Evolutionary conservation across 2,113 vertebrate genomes (phyloP).

Genomic region (Oryctolagus cuniculus): DNA sequence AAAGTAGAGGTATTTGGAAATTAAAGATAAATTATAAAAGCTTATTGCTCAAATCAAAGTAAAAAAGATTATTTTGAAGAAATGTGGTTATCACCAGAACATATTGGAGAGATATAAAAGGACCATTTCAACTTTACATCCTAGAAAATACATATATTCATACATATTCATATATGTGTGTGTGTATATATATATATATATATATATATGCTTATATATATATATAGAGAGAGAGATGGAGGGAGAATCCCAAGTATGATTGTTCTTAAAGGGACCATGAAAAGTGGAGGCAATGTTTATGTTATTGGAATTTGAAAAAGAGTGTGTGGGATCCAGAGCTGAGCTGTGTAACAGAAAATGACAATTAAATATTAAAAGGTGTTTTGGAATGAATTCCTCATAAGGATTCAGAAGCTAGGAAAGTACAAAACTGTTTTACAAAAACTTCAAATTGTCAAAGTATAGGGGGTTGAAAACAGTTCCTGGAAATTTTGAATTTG

Average conservation of each 20-base stretch:
- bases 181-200: too few species aligned
- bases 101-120: neutral
- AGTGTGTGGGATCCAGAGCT: neutral
- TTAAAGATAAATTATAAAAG: neutral
- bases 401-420: neutral
- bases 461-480: neutral
- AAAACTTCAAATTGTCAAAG: neutral
- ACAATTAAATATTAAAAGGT: neutral
- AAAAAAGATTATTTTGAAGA: neutral
- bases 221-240: neutral
- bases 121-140: neutral
- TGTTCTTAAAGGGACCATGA: neutral
- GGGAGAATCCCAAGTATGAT: neutral
- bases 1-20: neutral
- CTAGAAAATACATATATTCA: neutral
- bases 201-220: neutral
- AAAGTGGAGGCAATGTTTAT: neutral
- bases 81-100: neutral
- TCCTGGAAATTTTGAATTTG: neutral
- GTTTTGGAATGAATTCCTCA: neutral
- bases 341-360: neutral
- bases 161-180: too few species aligned
- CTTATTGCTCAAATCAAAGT: neutral
- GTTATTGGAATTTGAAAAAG: neutral
- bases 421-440: neutral